Evolutionary conservation across 2,113 vertebrate genomes (phyloP).

Genomic region (Pangasianodon hypophthalmus): DNA sequence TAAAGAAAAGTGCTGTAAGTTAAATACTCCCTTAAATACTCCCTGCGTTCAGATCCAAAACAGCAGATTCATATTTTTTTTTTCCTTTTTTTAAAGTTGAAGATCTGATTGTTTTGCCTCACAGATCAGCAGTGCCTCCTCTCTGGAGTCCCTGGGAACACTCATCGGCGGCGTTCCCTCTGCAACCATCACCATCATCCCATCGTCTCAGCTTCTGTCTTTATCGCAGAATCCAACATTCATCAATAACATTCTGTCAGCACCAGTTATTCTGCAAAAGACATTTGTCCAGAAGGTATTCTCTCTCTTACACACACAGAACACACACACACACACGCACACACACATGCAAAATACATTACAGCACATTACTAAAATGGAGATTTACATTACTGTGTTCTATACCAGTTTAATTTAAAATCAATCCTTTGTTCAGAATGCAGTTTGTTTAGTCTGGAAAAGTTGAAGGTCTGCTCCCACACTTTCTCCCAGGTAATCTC

Average conservation of each 20-base stretch:
- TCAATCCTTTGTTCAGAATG: too few species aligned
- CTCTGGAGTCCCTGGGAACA: constrained; percentile 58
- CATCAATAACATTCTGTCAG: constrained; percentile 57
- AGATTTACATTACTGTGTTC: background rate
- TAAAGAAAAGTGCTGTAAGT: background rate
- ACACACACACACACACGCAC: background rate
- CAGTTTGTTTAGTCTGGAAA: too few species aligned
- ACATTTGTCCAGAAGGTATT: background rate
- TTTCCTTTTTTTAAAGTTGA: background rate
- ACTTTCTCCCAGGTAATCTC: constrained; percentile 33
- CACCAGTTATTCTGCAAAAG: constrained; percentile 52
- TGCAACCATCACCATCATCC: constrained; percentile 24
- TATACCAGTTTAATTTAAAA: too few species aligned
- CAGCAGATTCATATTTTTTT: background rate
- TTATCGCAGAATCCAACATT: constrained; percentile 41
- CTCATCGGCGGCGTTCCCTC: constrained; percentile 62
- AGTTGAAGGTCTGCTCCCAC: background rate
- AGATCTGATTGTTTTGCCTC: constrained; percentile 20
- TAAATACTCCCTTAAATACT: background rate
- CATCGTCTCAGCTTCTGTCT: constrained; percentile 35
- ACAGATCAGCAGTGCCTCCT: constrained; percentile 55
- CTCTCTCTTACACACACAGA: too few species aligned
- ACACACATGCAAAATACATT: background rate
- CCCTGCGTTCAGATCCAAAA: background rate
- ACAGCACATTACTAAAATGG: background rate